Evolutionary conservation across 2,888 invertebrate genomes (phyloP), one percentile per base, ranked within the genome.

Genomic region (Archaeoteleia sp.): DNA sequence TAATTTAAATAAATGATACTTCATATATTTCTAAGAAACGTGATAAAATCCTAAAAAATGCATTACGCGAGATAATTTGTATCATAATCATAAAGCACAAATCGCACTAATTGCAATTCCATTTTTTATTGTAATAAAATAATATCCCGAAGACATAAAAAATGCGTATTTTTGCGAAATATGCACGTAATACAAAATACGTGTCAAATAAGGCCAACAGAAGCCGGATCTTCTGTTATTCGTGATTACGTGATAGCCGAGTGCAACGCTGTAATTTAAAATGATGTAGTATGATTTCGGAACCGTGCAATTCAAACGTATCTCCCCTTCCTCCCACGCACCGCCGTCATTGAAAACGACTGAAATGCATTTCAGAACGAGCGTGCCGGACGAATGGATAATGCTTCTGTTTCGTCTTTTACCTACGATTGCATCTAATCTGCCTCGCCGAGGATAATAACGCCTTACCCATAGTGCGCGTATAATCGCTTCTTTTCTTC

Each of bases 211-310:
- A 12, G 14, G 14, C 17, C 29, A 62, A 62, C 67, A 48, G 67
- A 58, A 67, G 67, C 67, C 53, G 42, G 57, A 67, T 62, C 48
- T 62, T 53, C 53, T 53, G 29, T 62, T 58, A 55, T 58, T 14
- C 48, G 32, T 45, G 55, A 62, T 62, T 58, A 57, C 53, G 48
- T 57, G 57, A 55, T 63, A 55, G 57, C 61, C 25, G 45, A 32
- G 42, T 51, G 46, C 57, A 58, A 48, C 53, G 43, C 67, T 67
- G 54, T 67, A 67, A 67, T 67, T 67, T 67, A 54, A 51, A 67
- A 67, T 67, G 67, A 67, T 62, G 58, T 67, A 58, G 62, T 53
- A 54, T 54, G 62, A 67, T 58, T 67, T 67, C 58, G 58, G 58
- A 48, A 39, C 53, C 62, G 13, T 67, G 48, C 67, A 67, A 67